Conservation (phyloP, 37 sponge, comb jelly and placozoan genomes). For the Beroe forskalii region DNA sequence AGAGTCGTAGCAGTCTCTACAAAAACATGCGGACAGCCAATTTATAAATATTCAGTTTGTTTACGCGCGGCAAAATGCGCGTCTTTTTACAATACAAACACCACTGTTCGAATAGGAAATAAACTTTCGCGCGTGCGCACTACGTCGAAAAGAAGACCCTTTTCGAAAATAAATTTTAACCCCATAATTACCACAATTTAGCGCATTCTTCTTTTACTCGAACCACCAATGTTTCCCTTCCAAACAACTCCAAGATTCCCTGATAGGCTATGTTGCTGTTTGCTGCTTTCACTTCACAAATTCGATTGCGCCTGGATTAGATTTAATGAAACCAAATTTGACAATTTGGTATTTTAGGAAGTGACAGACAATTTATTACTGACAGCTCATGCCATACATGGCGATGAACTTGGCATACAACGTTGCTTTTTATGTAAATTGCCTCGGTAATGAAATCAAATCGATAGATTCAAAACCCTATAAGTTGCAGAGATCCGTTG, state of each 20-base stretch:
- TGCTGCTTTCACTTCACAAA: conserved; percentile 49
- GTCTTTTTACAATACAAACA: not conserved
- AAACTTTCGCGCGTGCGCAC: not conserved
- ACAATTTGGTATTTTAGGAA: too few relatives aligned
- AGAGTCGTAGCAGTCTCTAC: not conserved
- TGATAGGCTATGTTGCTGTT: conserved; percentile 7
- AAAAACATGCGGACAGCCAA: not conserved
- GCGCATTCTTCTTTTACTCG: conserved; percentile 55
- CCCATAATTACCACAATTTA: not conserved
- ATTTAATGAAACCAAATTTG: too few relatives aligned
- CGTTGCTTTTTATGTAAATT: too few relatives aligned
- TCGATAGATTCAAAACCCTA: too few relatives aligned
- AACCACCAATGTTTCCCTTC: conserved; percentile 9
- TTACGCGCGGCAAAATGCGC: conserved; percentile 29
- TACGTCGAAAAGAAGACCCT: not conserved
- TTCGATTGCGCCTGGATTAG: conserved; percentile 23
- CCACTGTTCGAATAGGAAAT: not conserved
- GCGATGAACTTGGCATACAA: too few relatives aligned
- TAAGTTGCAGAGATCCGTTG: not conserved
- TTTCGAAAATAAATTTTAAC: not conserved
- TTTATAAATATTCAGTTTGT: not conserved
- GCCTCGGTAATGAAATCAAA: too few relatives aligned
- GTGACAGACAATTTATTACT: too few relatives aligned
- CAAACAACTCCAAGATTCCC: conserved; percentile 38
- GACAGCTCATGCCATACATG: too few relatives aligned